Evolutionary conservation across 2,113 vertebrate species (phyloP), one percentile per base, ranked within the genome.

Genomic region (Saguinus imperator): DNA sequence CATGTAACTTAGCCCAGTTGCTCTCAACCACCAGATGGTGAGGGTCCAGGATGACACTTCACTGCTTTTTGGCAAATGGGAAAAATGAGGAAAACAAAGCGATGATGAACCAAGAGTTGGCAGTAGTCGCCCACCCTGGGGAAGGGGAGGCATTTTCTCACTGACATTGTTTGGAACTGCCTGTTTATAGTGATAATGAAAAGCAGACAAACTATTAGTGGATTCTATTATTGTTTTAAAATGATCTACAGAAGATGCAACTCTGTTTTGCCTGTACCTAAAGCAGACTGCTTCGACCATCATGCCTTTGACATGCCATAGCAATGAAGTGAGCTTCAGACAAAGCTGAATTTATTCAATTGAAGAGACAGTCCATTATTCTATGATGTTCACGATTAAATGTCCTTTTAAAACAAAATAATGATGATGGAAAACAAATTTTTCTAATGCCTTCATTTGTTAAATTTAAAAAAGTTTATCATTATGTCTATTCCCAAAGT

Each of bases 321-420:
- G 40, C 18, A 52, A 52, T 27, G 66, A 64, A 87, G 43, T 14
- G 1, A 83, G 68, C 35, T 83, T 48, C 12, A 37, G 13, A 18
- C 11, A 72, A 72, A 77, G 43, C 43, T 72, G 45, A 94, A 72
- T 72, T 37, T 70, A 81, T 21, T 50, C 43, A 77, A 0, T 1
- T 82, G 52, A 90, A 72, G 40, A 61, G 48, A 86, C 10, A 37
- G 57, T 21, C 6, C 37, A 37, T 43, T 72, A n/a, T 58, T 81
- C 40, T 86, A 43, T 2, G 3, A 52, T 40, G 29, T 3, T 70
- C 8, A 29, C 43, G 21, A 91, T n/a, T 87, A 79, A 76, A 80
- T 43, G 12, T 57, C 55, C 32, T 88, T 95, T 97, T 13, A 84
- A 94, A 95, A 79, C 35, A 91, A 80, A 86, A 89, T 18, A 20